A percentile compares a stretch with the other conserved stretches of the same genome.
Evolutionary conservation across 2,113 vertebrate genomes (phyloP).

Genomic region (Cathartes aura): DNA sequence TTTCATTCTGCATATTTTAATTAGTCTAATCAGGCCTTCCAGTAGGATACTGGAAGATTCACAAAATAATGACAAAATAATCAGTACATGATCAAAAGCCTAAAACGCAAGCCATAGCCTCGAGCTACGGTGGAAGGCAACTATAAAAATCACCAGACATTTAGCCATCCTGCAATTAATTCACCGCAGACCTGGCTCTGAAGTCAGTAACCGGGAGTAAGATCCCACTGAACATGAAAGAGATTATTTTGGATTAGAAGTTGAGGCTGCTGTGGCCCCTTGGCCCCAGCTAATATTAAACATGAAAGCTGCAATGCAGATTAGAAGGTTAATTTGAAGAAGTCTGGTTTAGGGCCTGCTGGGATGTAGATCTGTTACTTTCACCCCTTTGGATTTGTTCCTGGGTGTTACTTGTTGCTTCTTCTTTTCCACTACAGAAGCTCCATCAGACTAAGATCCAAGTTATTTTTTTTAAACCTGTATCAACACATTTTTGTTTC

Average conservation of each 20-base stretch:
- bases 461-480: neutral
- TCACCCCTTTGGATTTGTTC: neutral
- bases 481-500: neutral
- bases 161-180: neutral
- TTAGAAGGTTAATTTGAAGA: neutral
- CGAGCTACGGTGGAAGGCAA: neutral
- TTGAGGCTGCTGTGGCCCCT: neutral
- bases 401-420: neutral
- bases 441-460: neutral
- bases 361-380: neutral
- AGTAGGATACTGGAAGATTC: neutral
- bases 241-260: neutral
- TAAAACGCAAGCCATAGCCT: neutral
- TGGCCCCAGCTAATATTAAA: neutral
- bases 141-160: neutral
- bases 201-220: neutral
- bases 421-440: neutral
- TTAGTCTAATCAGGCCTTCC: neutral
- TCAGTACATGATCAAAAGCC: neutral
- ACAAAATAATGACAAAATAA: neutral
- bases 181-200: neutral
- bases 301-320: neutral
- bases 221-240: neutral
- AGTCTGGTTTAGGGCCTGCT: neutral
- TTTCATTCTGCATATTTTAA: neutral